Percentiles rank a stretch among this genome's conserved stretches.
These are phyloP conservation scores for Schizotus pectinicornis DNA, from an alignment of 2,888 invertebrate genomes.

Conservation along the genomic window DNA sequence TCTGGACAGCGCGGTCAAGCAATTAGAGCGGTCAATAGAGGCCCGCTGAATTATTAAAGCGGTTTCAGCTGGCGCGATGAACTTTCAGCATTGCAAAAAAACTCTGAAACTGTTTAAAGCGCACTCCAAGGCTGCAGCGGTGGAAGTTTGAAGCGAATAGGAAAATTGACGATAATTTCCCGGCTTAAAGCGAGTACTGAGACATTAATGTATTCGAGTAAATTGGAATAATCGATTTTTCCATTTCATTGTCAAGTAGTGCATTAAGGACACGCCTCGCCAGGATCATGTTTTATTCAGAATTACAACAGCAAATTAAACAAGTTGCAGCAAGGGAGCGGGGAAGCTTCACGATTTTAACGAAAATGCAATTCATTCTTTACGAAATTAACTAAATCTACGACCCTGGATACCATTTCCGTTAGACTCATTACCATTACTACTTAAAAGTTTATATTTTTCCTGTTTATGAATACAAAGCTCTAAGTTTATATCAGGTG, in stretches of 20 bases:
- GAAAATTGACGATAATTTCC: neutral
- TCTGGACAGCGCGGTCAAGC: conserved; percentile 25
- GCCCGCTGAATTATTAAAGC: neutral
- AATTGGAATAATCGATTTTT: conserved; percentile 6
- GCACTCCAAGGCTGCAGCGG: neutral
- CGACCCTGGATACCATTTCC: too few relatives aligned
- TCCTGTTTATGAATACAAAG: conserved; percentile 1
- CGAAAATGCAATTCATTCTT: too few relatives aligned
- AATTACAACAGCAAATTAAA: conserved; percentile 3
- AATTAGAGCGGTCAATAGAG: conserved; percentile 4
- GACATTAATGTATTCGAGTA: conserved; percentile 2
- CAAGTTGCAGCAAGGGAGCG: neutral
- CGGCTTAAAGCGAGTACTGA: conserved; percentile 5
- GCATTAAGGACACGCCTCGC: conserved; percentile 10
- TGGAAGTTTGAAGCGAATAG: conserved; percentile 1
- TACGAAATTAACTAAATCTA: too few relatives aligned
- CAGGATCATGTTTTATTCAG: conserved; percentile 10
- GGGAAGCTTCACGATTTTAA: neutral
- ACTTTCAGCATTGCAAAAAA: neutral
- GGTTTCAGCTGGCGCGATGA: neutral
- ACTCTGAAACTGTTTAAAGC: neutral
- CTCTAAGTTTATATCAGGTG: conserved; percentile 6
- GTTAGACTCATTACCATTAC: too few relatives aligned
- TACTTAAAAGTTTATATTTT: too few relatives aligned
- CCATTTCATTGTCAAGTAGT: conserved; percentile 14